phyloP scores from a whole-genome alignment of 30 jellyfish, hydroid and myxozoan genomes.

The Sanderia malayensis region DNA sequence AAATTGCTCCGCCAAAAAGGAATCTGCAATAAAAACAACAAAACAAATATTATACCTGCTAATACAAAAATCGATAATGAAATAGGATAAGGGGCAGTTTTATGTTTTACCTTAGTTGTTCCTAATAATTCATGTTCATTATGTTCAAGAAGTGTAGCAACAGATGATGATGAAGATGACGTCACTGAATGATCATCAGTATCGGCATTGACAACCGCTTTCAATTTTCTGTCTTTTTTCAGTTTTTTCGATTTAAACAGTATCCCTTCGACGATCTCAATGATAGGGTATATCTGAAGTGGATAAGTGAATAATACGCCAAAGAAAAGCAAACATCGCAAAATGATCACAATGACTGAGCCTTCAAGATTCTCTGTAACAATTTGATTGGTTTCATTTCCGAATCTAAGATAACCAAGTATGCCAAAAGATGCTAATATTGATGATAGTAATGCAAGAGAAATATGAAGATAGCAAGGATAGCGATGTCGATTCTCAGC shows the following conservation, averaged over 20 bases:
- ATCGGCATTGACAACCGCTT: conserved; percentile 10
- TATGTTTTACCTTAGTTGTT: too few species aligned
- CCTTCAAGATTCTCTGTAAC: conserved; percentile 81
- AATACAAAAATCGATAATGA: too few species aligned
- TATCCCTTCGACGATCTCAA: conserved; percentile 71
- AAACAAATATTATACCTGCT: too few species aligned
- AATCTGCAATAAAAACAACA: conserved; percentile 72
- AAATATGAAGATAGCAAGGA: conserved; percentile 86
- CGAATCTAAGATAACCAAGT: conserved; percentile 84
- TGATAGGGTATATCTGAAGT: conserved; percentile 91
- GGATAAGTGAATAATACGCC: conserved; percentile 98
- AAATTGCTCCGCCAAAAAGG: conserved; percentile 88
- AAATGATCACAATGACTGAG: conserved; percentile 61
- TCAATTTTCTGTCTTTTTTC: conserved; percentile 1
- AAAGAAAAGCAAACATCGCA: conserved; percentile 76
- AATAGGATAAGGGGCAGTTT: too few species aligned
- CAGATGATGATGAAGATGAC: conserved; percentile 10
- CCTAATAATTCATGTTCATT: too few species aligned
- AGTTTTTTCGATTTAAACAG: conserved; percentile 48
- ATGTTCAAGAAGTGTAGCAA: not conserved
- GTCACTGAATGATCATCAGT: too few species aligned
- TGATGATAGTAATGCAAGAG: conserved; percentile 64
- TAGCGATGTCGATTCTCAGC: conserved; percentile 90
- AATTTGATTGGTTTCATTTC: conserved; percentile 87
- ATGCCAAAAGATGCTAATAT: conserved; percentile 89